Conservation (phyloP, 2,113 vertebrate species). For the Tychaedon coryphoeus region DNA sequence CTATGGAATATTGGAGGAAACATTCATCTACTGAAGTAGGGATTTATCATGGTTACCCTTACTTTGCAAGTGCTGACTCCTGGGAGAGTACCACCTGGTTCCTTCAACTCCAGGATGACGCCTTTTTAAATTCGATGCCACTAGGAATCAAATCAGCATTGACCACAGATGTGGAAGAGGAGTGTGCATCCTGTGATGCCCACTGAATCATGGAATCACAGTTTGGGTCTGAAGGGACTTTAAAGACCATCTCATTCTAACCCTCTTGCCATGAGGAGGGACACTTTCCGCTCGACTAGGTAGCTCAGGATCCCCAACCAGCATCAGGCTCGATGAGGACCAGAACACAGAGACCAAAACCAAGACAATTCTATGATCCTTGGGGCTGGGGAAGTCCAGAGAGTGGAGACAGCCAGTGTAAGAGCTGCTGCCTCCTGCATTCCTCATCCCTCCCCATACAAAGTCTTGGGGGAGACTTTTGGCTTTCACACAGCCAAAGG, state of each 20-base stretch:
- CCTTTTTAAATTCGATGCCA: neutral
- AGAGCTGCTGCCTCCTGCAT: neutral
- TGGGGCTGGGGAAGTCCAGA: neutral
- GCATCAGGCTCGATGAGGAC: neutral
- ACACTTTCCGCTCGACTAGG: neutral
- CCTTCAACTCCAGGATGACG: neutral
- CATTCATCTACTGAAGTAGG: neutral
- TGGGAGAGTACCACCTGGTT: neutral
- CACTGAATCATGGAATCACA: neutral
- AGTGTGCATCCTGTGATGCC: accelerated
- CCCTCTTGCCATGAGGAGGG: neutral
- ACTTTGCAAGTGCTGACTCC: neutral
- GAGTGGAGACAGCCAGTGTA: neutral
- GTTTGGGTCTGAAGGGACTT: neutral
- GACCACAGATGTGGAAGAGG: neutral
- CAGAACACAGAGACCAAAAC: neutral
- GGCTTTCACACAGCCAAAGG: neutral
- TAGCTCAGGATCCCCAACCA: neutral
- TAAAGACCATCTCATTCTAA: neutral
- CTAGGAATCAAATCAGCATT: neutral
- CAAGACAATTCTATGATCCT: neutral
- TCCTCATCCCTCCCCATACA: neutral
- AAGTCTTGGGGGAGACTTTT: neutral
- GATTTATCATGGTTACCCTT: neutral
- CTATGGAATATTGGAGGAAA: neutral